These are phyloP conservation scores for Stichopus horrens DNA, from an alignment of 53 echinoderm and acorn worm species.

Conservation along the genomic window DNA sequence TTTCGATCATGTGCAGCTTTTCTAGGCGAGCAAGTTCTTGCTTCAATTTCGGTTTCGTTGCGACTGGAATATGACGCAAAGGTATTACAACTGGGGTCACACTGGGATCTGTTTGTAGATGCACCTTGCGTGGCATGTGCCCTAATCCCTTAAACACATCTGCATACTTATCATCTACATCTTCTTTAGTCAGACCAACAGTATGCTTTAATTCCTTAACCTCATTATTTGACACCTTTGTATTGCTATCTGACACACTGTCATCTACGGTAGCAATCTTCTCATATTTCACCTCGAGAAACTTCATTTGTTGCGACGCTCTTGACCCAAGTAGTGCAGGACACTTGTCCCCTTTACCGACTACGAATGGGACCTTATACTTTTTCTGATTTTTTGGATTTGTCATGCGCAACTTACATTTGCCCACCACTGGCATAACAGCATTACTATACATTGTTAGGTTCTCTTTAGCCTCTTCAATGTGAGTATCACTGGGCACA, in stretches of 20 bases:
- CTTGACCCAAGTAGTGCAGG: slow-evolving; percentile 46
- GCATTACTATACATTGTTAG: slow-evolving; percentile 37
- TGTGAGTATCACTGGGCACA: slow-evolving; percentile 5
- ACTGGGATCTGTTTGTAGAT: slow-evolving; percentile 37
- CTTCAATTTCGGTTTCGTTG: slow-evolving; percentile 57
- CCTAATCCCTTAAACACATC: slow-evolving; percentile 54
- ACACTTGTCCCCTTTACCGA: slow-evolving; percentile 8
- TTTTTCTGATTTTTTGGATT: slow-evolving; percentile 52
- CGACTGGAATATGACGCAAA: slow-evolving; percentile 53
- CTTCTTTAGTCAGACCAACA: background rate
- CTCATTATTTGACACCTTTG: background rate
- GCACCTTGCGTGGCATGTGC: slow-evolving; percentile 52
- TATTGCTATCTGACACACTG: background rate
- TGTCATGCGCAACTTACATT: slow-evolving; percentile 41
- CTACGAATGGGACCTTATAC: slow-evolving; percentile 54
- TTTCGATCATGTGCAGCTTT: slow-evolving; percentile 39
- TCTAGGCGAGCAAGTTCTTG: slow-evolving; percentile 58
- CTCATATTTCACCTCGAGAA: slow-evolving; percentile 53
- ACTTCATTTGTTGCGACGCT: slow-evolving; percentile 56
- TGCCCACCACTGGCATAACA: slow-evolving; percentile 14
- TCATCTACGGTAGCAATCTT: slow-evolving; percentile 52
- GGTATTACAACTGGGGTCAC: slow-evolving; percentile 55
- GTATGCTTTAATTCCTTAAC: background rate
- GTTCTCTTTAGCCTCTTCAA: slow-evolving; percentile 1
- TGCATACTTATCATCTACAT: background rate